Percentiles rank a stretch among this genome's conserved stretches.
phyloP scores from a whole-genome alignment of 2,113 vertebrate genomes.

The Thalassarche chlororhynchos region DNA sequence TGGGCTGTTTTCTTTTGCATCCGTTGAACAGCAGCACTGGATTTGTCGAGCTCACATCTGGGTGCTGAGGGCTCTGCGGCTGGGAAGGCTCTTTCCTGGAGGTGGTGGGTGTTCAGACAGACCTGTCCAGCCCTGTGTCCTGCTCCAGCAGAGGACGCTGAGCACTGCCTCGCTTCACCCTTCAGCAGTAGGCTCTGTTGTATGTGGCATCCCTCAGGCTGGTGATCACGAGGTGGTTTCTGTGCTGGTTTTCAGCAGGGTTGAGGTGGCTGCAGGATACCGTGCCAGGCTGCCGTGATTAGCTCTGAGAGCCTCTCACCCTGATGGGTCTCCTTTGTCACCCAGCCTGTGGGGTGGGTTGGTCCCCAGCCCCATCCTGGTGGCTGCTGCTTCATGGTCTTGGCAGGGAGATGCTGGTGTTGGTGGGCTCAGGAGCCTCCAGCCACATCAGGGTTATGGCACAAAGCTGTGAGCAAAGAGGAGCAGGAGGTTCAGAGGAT shows the following conservation, averaged over 20 bases:
- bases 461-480: background rate
- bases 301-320: background rate
- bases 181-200: background rate
- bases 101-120: background rate
- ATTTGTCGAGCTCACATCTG: background rate
- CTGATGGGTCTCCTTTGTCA: background rate
- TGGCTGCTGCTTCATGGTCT: background rate
- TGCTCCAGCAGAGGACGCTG: background rate
- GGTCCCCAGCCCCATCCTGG: background rate
- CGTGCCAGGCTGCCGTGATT: background rate
- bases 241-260: background rate
- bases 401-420: background rate
- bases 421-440: background rate
- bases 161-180: background rate
- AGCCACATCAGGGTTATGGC: background rate
- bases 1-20: background rate
- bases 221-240: background rate
- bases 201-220: background rate
- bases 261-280: background rate
- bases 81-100: background rate
- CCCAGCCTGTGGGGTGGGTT: background rate
- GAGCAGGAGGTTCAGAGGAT: background rate
- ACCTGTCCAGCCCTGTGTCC: background rate
- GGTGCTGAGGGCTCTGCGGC: background rate
- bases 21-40: background rate